phyloP scores from a whole-genome alignment of 2,797 vertebrate genomes.

The Dallia pectoralis region DNA sequence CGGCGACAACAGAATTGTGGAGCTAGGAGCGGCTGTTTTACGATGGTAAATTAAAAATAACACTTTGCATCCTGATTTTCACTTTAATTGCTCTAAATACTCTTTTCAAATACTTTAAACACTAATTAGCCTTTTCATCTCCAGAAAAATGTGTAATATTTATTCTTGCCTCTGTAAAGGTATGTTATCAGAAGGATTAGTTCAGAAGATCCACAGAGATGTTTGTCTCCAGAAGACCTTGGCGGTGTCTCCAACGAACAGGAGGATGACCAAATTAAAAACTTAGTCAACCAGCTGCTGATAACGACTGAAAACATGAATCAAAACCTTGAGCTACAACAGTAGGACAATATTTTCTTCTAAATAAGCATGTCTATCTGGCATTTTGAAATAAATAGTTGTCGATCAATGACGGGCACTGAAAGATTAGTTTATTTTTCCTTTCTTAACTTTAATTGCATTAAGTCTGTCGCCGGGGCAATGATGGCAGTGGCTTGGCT shows the following conservation, averaged over 20 bases:
- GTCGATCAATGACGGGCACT: too few relatives aligned
- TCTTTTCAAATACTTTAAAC: too few relatives aligned
- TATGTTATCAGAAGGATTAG: slow-evolving; percentile 68
- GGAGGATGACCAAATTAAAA: slow-evolving; percentile 68
- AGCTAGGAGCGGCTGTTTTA: slow-evolving; percentile 68
- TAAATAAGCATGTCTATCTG: not conserved
- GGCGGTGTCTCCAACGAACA: slow-evolving; percentile 67
- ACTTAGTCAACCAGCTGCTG: slow-evolving; percentile 70
- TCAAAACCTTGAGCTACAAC: slow-evolving; percentile 68
- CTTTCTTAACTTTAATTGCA: too few relatives aligned
- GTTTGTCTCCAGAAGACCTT: slow-evolving; percentile 62
- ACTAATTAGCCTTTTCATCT: not conserved
- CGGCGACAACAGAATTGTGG: slow-evolving; percentile 70
- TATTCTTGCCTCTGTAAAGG: slow-evolving; percentile 45
- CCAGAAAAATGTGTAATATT: not conserved
- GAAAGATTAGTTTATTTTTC: too few relatives aligned
- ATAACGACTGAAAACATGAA: slow-evolving; percentile 73
- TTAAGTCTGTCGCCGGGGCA: too few relatives aligned
- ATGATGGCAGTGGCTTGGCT: too few relatives aligned
- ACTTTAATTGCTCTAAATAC: not conserved
- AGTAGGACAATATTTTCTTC: slow-evolving; percentile 56
- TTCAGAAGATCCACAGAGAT: slow-evolving; percentile 52
- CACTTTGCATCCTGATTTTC: not conserved
- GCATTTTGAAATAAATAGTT: too few relatives aligned
- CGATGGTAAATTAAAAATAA: slow-evolving; percentile 59